These are phyloP conservation scores for Panurus biarmicus DNA, from an alignment of 2,113 vertebrate genomes.

Conservation along the genomic window DNA sequence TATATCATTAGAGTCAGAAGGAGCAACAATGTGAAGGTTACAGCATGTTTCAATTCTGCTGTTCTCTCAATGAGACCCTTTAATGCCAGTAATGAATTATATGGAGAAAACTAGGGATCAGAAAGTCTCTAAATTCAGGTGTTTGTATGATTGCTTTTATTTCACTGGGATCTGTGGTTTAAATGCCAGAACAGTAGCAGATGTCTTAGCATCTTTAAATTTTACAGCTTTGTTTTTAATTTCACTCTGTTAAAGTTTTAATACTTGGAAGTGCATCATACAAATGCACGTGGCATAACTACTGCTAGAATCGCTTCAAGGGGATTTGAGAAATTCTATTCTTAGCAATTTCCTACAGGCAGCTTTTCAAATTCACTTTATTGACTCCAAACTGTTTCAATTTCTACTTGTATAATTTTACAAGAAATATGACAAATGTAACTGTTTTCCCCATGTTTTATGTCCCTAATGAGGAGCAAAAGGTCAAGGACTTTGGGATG, in stretches of 20 bases:
- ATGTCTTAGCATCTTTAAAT: conserved; percentile 18
- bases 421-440: conserved; percentile 54
- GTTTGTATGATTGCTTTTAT: background rate
- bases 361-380: conserved; percentile 42
- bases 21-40: background rate
- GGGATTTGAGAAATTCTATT: background rate
- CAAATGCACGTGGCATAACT: background rate
- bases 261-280: background rate
- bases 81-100: background rate
- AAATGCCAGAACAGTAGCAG: background rate
- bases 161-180: background rate
- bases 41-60: background rate
- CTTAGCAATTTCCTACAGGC: conserved; percentile 9
- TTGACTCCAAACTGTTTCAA: conserved; percentile 38
- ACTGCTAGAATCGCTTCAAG: background rate
- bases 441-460: conserved; percentile 38
- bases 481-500: conserved; percentile 32
- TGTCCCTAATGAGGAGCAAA: conserved; percentile 51
- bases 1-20: background rate
- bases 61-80: background rate
- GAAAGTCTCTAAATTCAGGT: background rate
- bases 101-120: background rate
- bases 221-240: conserved; percentile 34
- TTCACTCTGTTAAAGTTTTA: background rate
- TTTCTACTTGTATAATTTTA: conserved; percentile 56